A percentile compares a stretch with the other conserved stretches of the same genome.
Evolutionary conservation across 2,888 invertebrate genomes (phyloP).

Genomic region (Drosophila mulleri): DNA sequence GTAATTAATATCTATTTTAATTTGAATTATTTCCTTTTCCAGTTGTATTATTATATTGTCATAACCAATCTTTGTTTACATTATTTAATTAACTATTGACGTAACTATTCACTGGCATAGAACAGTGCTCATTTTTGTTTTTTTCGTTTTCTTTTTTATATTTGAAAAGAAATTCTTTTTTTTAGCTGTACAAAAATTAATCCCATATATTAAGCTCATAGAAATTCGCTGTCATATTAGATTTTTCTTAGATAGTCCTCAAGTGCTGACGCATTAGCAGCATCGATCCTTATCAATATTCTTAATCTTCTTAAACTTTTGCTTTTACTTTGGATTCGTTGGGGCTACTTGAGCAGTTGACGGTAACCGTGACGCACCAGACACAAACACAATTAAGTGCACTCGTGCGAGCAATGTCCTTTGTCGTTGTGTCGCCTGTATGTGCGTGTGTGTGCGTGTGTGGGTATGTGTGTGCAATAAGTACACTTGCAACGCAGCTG

Average conservation of each 20-base stretch:
- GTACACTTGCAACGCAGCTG: constrained; percentile 57
- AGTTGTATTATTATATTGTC: too few relatives aligned
- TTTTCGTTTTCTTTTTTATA: too few relatives aligned
- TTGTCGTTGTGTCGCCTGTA: constrained; percentile 25
- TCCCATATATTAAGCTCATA: neutral
- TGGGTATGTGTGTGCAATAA: constrained; percentile 26
- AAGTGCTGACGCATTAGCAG: neutral
- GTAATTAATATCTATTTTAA: neutral
- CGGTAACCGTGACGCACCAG: constrained; percentile 46
- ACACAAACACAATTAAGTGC: constrained; percentile 66
- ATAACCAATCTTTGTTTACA: too few relatives aligned
- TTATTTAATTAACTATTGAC: too few relatives aligned
- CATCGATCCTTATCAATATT: constrained; percentile 27
- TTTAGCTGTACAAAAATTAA: neutral
- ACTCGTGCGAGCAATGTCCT: constrained; percentile 58
- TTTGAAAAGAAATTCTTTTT: too few relatives aligned
- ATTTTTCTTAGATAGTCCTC: neutral
- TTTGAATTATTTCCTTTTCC: neutral
- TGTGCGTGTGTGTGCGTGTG: constrained; percentile 9
- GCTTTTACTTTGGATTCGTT: constrained; percentile 34
- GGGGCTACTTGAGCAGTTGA: constrained; percentile 30
- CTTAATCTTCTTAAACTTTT: constrained; percentile 21
- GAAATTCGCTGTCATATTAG: too few relatives aligned
- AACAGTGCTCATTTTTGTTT: too few relatives aligned
- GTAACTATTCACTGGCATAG: too few relatives aligned